Percentiles rank a stretch among this genome's conserved stretches.
These are phyloP conservation scores for Delichon dasypus DNA, from an alignment of 2,797 vertebrate genomes.

Conservation along the genomic window DNA sequence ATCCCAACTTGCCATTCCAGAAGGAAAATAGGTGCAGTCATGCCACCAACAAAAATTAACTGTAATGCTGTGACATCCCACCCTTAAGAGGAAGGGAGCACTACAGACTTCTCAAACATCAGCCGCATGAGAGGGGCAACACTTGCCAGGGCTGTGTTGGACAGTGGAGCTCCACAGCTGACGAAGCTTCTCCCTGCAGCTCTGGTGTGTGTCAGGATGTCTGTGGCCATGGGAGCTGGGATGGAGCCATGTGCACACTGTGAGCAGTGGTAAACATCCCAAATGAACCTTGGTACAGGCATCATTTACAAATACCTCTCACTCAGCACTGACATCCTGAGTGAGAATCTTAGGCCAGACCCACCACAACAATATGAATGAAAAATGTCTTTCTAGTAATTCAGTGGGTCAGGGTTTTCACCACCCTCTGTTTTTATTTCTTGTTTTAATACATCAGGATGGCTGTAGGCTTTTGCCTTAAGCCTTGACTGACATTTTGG, in stretches of 20 bases:
- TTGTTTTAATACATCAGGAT: not conserved
- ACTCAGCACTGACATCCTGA: not conserved
- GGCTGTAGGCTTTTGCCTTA: conserved; percentile 19
- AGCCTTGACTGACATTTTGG: conserved; percentile 15
- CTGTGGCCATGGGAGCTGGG: not conserved
- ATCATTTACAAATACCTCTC: not conserved
- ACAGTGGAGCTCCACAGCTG: not conserved
- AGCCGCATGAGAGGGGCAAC: not conserved
- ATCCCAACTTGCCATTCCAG: not conserved
- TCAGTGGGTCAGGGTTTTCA: not conserved
- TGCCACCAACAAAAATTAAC: not conserved
- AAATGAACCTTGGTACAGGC: not conserved
- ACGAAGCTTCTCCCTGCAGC: not conserved
- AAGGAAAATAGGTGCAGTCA: not conserved
- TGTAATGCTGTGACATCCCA: not conserved
- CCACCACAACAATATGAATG: not conserved
- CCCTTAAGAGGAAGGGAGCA: not conserved
- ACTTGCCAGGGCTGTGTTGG: not conserved
- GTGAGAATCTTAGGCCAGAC: not conserved
- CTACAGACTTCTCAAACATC: not conserved
- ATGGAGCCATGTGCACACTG: not conserved
- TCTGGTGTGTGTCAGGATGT: not conserved
- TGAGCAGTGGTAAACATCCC: not conserved
- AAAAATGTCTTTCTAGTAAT: not conserved
- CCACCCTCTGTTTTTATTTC: not conserved